These are phyloP conservation scores for Brachystomella parvula DNA, from an alignment of 1,140 invertebrate genomes.

Conservation along the genomic window DNA sequence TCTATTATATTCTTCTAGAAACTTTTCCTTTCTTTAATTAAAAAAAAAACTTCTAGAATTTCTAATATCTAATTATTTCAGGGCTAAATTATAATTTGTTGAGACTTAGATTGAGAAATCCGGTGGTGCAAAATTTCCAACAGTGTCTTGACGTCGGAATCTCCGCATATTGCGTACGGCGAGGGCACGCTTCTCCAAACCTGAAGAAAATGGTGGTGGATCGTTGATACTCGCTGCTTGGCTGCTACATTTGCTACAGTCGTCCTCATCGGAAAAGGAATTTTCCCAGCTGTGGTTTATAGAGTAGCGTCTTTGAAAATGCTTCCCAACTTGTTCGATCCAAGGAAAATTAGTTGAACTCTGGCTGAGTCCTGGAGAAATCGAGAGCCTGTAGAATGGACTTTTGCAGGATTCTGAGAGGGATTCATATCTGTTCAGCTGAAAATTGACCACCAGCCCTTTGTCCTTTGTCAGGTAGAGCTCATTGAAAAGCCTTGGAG, in stretches of 20 bases:
- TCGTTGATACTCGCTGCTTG: too few relatives aligned
- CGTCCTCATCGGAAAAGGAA: neutral
- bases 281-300: neutral
- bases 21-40: too few relatives aligned
- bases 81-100: conserved; percentile 1
- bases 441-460: neutral
- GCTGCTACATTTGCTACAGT: too few relatives aligned
- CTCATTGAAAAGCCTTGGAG: neutral
- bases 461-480: too few relatives aligned
- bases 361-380: too few relatives aligned
- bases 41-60: too few relatives aligned
- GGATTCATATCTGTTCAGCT: neutral
- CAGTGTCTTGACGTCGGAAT: conserved; percentile 30
- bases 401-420: neutral
- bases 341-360: too few relatives aligned
- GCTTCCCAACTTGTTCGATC: neutral
- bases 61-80: too few relatives aligned
- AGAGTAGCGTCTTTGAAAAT: neutral
- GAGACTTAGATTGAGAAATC: conserved; percentile 31
- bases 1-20: too few relatives aligned
- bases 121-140: conserved; percentile 33
- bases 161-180: conserved; percentile 25
- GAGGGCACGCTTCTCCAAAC: conserved; percentile 28
- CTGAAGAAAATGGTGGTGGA: conserved; percentile 4
- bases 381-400: too few relatives aligned